Evolutionary conservation across 2,888 invertebrate species (phyloP).

Genomic region (Tiliacea citrago): DNA sequence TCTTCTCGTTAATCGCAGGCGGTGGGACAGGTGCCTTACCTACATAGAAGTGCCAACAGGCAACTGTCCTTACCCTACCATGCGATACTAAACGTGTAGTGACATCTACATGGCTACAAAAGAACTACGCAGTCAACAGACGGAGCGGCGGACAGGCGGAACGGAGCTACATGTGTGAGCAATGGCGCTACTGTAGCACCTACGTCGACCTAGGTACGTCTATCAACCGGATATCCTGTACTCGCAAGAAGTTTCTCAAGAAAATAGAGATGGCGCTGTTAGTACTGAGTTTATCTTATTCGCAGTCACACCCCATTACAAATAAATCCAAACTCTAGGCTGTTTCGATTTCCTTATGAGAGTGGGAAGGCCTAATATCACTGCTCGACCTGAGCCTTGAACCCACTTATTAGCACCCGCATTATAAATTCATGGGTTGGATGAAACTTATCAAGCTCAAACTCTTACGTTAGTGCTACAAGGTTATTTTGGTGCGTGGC

Average conservation of each 20-base stretch:
- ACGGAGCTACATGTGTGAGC: not conserved
- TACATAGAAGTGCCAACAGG: too few species aligned
- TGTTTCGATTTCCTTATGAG: not conserved
- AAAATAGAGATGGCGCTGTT: not conserved
- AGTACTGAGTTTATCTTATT: not conserved
- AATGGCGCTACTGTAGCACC: not conserved
- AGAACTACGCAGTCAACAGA: not conserved
- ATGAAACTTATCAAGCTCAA: not conserved
- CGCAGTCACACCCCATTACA: not conserved
- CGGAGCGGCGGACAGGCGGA: too few species aligned
- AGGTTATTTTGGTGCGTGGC: too few species aligned
- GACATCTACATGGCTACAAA: conserved; percentile 5
- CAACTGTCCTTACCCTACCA: not conserved
- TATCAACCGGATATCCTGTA: not conserved
- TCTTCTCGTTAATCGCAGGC: not conserved
- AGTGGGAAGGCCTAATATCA: not conserved
- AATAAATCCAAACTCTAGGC: not conserved
- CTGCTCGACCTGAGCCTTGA: not conserved
- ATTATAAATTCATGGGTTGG: not conserved
- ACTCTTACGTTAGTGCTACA: too few species aligned
- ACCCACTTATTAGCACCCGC: not conserved
- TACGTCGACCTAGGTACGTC: too few species aligned
- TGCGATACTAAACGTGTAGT: not conserved
- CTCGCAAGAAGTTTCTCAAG: not conserved
- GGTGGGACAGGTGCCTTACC: not conserved